phyloP scores from a whole-genome alignment of 2,888 invertebrate genomes.

The Oithona nana region DNA sequence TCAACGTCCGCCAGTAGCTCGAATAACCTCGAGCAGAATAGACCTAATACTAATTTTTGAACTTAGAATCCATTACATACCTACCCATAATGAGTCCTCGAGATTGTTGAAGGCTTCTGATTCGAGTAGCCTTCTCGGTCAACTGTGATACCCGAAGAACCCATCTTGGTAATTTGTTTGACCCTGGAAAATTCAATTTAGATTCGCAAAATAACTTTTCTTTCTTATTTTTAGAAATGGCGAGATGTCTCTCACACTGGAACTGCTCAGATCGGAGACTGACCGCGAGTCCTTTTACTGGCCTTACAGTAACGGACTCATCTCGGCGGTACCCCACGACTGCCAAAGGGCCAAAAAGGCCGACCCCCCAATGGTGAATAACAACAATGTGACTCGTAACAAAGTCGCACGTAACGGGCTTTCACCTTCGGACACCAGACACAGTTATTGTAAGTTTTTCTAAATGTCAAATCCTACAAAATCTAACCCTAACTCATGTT shows the following conservation, averaged over 20 bases:
- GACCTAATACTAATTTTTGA: too few species aligned
- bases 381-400: background rate
- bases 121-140: too few species aligned
- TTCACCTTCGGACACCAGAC: background rate
- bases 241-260: slow-evolving; percentile 3
- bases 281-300: background rate
- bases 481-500: background rate
- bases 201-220: background rate
- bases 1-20: too few species aligned
- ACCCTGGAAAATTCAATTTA: too few species aligned
- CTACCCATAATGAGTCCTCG: too few species aligned
- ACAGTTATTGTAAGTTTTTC: background rate
- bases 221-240: background rate
- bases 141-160: too few species aligned
- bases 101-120: too few species aligned
- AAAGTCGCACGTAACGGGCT: background rate
- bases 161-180: too few species aligned
- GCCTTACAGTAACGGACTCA: background rate
- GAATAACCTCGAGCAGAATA: too few species aligned
- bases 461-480: too few species aligned
- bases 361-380: background rate
- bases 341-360: background rate
- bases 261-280: background rate
- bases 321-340: background rate
- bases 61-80: too few species aligned